Evolutionary conservation across 1,140 invertebrate genomes (phyloP).

Genomic region (Drosophila kurseongensis): DNA sequence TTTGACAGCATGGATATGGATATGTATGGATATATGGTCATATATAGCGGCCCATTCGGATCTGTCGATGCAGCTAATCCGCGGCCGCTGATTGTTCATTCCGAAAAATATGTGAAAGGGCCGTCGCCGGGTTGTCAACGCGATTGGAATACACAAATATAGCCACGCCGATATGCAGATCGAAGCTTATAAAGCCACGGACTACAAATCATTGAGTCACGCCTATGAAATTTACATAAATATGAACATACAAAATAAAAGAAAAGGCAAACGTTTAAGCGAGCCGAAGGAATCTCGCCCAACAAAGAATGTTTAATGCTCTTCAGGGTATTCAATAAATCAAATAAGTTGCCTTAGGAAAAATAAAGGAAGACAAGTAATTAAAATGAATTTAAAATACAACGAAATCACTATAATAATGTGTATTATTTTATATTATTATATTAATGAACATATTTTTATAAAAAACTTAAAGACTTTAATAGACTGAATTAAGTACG

Average conservation of each 20-base stretch:
- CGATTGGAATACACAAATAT: constrained; percentile 33
- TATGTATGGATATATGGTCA: constrained; percentile 10
- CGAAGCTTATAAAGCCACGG: constrained; percentile 15
- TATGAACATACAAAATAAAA: constrained; percentile 36
- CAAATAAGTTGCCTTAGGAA: neutral
- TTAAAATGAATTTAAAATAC: no score
- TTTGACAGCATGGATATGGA: constrained; percentile 54
- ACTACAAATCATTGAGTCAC: constrained; percentile 63
- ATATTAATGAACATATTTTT: no score
- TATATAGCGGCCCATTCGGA: constrained; percentile 14
- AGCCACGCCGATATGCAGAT: constrained; percentile 26
- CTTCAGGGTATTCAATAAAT: neutral
- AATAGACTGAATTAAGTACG: no score
- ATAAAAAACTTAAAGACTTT: no score
- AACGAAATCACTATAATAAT: neutral
- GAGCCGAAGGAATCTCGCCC: neutral
- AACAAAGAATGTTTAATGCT: neutral
- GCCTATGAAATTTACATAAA: constrained; percentile 66
- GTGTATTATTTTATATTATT: no score
- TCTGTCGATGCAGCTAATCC: constrained; percentile 67
- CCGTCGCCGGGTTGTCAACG: constrained; percentile 50
- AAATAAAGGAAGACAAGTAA: neutral
- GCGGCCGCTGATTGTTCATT: constrained; percentile 31
- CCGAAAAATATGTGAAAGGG: constrained; percentile 59
- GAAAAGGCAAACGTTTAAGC: constrained; percentile 9